Evolutionary conservation across 1,140 invertebrate genomes (phyloP).

Genomic region (Homalodisca vitripennis): DNA sequence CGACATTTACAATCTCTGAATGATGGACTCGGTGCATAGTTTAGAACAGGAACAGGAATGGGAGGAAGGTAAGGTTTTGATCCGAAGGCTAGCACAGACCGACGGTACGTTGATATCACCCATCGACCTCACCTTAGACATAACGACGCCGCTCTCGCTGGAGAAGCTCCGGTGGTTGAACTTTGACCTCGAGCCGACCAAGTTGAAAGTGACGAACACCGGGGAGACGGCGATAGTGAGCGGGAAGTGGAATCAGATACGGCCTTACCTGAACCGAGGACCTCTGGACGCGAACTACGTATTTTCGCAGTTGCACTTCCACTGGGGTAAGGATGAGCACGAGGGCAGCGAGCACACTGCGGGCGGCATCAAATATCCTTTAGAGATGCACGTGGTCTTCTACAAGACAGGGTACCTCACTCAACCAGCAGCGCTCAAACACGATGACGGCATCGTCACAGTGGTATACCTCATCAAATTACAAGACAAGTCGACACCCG

Average conservation of each 20-base stretch:
- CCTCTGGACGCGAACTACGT: slow-evolving; percentile 61
- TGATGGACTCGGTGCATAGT: too few relatives aligned
- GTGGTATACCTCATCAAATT: slow-evolving; percentile 60
- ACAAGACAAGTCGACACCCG: too few relatives aligned
- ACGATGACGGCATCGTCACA: slow-evolving; percentile 56
- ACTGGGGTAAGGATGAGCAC: slow-evolving; percentile 69
- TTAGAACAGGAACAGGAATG: too few relatives aligned
- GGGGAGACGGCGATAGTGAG: slow-evolving; percentile 21
- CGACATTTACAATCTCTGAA: too few relatives aligned
- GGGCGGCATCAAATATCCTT: slow-evolving; percentile 47
- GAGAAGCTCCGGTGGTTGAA: not conserved
- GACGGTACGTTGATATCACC: not conserved
- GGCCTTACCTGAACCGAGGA: slow-evolving; percentile 57
- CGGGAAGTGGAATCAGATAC: slow-evolving; percentile 18
- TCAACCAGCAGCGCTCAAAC: slow-evolving; percentile 55
- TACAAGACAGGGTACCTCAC: slow-evolving; percentile 56
- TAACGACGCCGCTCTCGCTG: not conserved
- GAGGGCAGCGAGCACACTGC: slow-evolving; percentile 71
- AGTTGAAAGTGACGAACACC: not conserved
- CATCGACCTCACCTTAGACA: not conserved
- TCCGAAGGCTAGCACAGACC: too few relatives aligned
- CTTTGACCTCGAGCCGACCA: not conserved
- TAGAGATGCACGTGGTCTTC: slow-evolving; percentile 58
- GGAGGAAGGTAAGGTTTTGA: too few relatives aligned
- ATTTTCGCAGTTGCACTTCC: slow-evolving; percentile 75